Conservation (phyloP, 2,113 vertebrate species). For the Corythaixoides concolor region DNA sequence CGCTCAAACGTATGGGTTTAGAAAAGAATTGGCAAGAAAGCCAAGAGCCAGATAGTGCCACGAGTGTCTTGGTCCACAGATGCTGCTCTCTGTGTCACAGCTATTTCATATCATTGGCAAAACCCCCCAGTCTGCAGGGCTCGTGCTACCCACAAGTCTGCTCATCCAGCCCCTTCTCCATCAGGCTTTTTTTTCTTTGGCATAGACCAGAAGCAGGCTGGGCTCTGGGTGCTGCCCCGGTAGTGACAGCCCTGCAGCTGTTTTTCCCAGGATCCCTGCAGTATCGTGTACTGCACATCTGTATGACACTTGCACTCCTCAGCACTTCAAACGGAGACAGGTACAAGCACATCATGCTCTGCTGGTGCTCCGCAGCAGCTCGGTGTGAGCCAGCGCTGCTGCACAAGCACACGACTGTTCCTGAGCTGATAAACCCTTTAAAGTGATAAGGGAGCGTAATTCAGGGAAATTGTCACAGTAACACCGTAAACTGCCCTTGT, state of each 20-base stretch:
- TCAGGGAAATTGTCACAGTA: neutral
- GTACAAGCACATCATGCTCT: neutral
- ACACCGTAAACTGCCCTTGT: neutral
- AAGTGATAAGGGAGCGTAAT: neutral
- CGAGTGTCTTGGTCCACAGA: accelerated
- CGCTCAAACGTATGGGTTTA: neutral
- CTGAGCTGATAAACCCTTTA: neutral
- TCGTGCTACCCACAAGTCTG: neutral
- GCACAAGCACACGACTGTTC: neutral
- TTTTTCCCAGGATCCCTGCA: neutral
- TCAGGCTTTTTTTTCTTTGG: neutral
- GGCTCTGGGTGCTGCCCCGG: neutral
- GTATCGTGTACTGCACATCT: neutral
- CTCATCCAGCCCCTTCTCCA: neutral
- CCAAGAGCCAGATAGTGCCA: neutral
- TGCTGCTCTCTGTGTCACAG: neutral
- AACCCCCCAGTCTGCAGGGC: neutral
- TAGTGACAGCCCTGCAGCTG: neutral
- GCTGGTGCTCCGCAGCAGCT: neutral
- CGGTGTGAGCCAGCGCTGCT: neutral
- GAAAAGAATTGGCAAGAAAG: neutral
- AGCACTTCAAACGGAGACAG: neutral
- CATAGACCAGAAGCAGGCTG: neutral
- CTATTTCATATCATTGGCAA: neutral
- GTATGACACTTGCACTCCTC: neutral